Base-by-base conservation (phyloP, 1,140 invertebrate species). In the Drosophila punjabiensis region DNA sequence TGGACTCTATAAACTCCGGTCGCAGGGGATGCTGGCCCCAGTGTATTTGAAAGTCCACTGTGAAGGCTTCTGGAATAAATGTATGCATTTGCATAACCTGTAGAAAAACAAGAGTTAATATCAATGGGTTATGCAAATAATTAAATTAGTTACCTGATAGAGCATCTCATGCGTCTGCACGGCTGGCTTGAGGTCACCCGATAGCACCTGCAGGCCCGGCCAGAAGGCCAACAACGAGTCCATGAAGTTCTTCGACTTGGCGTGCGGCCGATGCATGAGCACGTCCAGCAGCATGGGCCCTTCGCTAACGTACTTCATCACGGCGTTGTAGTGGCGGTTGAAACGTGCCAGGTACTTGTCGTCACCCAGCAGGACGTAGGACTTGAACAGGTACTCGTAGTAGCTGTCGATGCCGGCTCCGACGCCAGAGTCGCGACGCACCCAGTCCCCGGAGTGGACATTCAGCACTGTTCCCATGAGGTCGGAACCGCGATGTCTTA, bases 381-480 rank as follows among this genome's bases (percentile, higher is more conserved):
- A 98, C 94, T 99, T 99, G 18, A 99, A 95, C 79, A 98, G 97
- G 93, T 99, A 99, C 93, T 99, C 99, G 93, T 99, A 99, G 93
- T 99, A 99, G 0, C 98, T 99, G 93, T 99, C 99, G 79, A 99
- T 99, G 11, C 99, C 99, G 45, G 99, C 99, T n/a, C 99, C 99
- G 20, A 99, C 98, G 5, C 98, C 98, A 33, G 98, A 98, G 93
- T 99, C 98, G 92, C 98, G 95, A 28, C 98, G 94, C 7, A 99
- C 96, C 98, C 98, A 99, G 93, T 99, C 98, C 5, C 99, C 99
- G 41, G 97, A 98, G 92, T 99, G 97, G n/a, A 99, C 97, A 94
- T 98, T 98, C 13, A 99, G 94, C 18, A 98, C 97, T 14, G 98
- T 98, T 24, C 98, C 98, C 96, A 99, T 98, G 4, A 99, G 94